These are phyloP conservation scores for honey bee (Apis mellifera) DNA, from an alignment of 1,140 invertebrate genomes.

Conservation along the genomic window DNA sequence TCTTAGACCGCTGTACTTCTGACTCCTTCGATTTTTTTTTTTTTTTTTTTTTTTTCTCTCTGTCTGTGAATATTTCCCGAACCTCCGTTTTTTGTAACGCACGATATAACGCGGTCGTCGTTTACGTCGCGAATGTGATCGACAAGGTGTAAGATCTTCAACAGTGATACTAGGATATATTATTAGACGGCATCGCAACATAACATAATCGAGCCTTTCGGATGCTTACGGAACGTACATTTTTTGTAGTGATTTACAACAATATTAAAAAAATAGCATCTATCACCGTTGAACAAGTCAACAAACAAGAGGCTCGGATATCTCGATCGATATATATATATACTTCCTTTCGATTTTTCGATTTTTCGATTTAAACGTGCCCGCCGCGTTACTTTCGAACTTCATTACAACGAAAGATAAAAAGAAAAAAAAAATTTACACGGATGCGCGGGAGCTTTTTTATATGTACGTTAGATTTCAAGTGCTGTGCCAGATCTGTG, in stretches of 20 bases:
- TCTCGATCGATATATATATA: too few relatives aligned
- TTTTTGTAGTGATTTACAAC: conserved; percentile 49
- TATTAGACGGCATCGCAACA: conserved; percentile 30
- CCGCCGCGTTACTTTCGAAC: conserved; percentile 15
- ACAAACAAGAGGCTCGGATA: not conserved
- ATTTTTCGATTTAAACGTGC: conserved; percentile 9
- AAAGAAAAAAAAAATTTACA: conserved; percentile 31
- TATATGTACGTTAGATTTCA: conserved; percentile 77
- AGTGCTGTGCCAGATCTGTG: conserved; percentile 74
- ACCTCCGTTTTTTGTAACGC: conserved; percentile 21
- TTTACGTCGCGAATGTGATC: conserved; percentile 13
- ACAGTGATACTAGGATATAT: conserved; percentile 57
- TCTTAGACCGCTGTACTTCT: conserved; percentile 35
- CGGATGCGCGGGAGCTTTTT: conserved; percentile 59
- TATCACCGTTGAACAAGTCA: not conserved
- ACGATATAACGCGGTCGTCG: not conserved
- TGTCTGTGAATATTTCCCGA: conserved; percentile 7
- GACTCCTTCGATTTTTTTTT: conserved; percentile 31
- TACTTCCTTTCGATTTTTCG: conserved; percentile 14
- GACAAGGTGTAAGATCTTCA: conserved; percentile 4
- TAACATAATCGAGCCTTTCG: conserved; percentile 4
- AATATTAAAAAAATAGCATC: not conserved
- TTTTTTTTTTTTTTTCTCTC: not conserved
- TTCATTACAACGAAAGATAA: conserved; percentile 48
- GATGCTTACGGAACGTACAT: not conserved